Percentiles rank a stretch among this genome's conserved stretches.
Evolutionary conservation across 2,113 vertebrate genomes (phyloP).

Genomic region (Saimiri boliviensis): DNA sequence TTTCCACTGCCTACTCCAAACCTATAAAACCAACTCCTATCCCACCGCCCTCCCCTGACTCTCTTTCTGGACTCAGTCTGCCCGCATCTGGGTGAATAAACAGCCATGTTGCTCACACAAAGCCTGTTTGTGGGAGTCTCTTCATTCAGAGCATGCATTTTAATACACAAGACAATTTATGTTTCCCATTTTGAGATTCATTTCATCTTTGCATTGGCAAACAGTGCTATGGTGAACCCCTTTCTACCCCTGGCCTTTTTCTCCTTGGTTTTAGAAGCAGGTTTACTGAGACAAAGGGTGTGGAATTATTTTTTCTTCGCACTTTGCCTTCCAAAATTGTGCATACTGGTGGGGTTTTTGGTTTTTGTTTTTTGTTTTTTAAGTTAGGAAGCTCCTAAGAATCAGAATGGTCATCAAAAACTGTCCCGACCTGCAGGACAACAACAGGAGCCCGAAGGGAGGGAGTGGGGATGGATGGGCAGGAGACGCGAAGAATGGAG

Average conservation of each 20-base stretch:
- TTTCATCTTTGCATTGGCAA: slow-evolving; percentile 24
- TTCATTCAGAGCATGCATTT: too few species aligned
- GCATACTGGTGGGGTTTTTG: neutral
- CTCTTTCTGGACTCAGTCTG: too few species aligned
- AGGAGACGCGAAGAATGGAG: too few species aligned
- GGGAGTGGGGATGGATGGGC: too few species aligned
- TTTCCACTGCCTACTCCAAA: too few species aligned
- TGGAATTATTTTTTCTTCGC: neutral
- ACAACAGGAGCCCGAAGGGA: too few species aligned
- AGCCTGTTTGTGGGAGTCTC: too few species aligned
- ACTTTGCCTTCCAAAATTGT: neutral
- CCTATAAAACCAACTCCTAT: too few species aligned
- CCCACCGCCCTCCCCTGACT: too few species aligned
- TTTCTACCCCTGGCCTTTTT: neutral
- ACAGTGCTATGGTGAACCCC: neutral
- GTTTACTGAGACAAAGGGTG: neutral
- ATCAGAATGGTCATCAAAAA: neutral
- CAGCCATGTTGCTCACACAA: too few species aligned
- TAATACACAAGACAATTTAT: neutral
- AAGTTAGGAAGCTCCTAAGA: neutral
- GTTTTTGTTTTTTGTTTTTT: neutral
- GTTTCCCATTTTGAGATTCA: neutral
- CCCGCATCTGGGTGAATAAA: too few species aligned
- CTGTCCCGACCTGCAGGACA: too few species aligned
- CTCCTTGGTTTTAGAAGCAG: neutral